Evolutionary conservation across 2,888 invertebrate genomes (phyloP).

Genomic region (Arctia plantaginis): DNA sequence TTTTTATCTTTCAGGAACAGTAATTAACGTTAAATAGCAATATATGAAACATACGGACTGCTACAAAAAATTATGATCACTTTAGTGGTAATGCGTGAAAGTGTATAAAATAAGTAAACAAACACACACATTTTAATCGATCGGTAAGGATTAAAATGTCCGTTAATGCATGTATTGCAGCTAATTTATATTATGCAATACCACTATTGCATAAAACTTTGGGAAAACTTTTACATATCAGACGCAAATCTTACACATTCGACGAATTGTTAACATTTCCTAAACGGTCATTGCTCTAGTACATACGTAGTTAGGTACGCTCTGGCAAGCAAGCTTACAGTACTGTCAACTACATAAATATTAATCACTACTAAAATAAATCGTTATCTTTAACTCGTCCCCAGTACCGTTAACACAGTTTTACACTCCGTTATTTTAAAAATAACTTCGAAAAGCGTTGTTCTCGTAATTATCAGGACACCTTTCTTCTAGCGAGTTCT

Average conservation of each 20-base stretch:
- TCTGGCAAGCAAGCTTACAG: constrained; percentile 57
- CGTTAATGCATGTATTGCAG: not conserved
- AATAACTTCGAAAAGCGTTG: constrained; percentile 30
- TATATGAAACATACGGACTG: too few relatives aligned
- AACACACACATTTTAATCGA: not conserved
- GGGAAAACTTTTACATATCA: not conserved
- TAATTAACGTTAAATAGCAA: too few relatives aligned
- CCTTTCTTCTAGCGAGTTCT: constrained; percentile 67
- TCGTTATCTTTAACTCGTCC: constrained; percentile 30
- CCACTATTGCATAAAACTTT: not conserved
- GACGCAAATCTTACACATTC: constrained; percentile 9
- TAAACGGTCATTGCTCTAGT: constrained; percentile 60
- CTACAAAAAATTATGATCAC: not conserved
- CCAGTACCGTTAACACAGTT: constrained; percentile 22
- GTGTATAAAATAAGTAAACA: not conserved
- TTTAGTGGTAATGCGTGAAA: not conserved
- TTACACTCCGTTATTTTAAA: constrained; percentile 33
- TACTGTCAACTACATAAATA: constrained; percentile 37
- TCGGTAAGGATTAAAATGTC: not conserved
- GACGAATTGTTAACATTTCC: constrained; percentile 44
- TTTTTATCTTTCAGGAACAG: too few relatives aligned
- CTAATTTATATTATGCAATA: not conserved
- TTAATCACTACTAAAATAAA: constrained; percentile 31
- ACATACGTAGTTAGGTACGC: constrained; percentile 53
- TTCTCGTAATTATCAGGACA: constrained; percentile 52